A percentile compares a stretch with the other conserved stretches of the same genome.
Evolutionary conservation across 2,113 vertebrate genomes (phyloP).

Genomic region (Megalops atlanticus): DNA sequence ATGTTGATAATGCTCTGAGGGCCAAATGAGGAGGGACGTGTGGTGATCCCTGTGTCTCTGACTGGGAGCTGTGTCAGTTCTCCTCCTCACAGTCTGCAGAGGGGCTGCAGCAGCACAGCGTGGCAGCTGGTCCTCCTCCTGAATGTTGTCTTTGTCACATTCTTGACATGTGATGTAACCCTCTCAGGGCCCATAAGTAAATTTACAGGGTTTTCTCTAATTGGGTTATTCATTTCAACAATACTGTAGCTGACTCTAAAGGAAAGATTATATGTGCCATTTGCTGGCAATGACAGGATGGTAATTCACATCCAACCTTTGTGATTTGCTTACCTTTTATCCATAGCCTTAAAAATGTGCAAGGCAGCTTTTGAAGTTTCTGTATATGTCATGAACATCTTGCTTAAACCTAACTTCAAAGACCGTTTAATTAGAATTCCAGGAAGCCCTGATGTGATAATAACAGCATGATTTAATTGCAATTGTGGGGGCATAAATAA

Average conservation of each 20-base stretch:
- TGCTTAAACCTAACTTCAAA: background rate
- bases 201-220: background rate
- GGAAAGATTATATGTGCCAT: background rate
- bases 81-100: background rate
- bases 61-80: background rate
- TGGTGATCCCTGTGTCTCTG: background rate
- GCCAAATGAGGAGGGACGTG: background rate
- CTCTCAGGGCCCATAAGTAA: conserved; percentile 5
- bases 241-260: background rate
- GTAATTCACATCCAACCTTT: background rate
- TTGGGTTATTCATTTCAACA: background rate
- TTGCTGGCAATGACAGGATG: background rate
- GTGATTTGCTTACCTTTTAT: background rate
- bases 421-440: background rate
- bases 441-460: background rate
- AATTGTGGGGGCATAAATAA: background rate
- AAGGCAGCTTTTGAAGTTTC: background rate
- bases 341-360: background rate
- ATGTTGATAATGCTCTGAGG: background rate
- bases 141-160: conserved; percentile 25
- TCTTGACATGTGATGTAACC: background rate
- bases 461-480: background rate
- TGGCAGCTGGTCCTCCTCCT: background rate
- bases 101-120: background rate
- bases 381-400: background rate